Base-by-base conservation (phyloP, 2,113 vertebrate genomes). In the Brienomyrus brachyistius region DNA sequence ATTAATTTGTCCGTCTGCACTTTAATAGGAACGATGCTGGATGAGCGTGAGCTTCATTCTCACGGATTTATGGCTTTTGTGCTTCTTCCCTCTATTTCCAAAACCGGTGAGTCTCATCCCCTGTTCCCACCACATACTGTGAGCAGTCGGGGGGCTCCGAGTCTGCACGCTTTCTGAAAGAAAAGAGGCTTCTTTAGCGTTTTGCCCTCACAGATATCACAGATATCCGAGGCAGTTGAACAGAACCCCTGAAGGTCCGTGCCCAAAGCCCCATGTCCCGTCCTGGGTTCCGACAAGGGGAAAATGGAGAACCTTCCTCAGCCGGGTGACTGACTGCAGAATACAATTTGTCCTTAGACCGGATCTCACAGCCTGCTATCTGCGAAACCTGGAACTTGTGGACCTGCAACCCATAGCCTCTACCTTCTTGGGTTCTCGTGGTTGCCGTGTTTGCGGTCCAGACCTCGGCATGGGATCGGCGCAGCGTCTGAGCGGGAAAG, bases 151-250 rank as follows among this genome's bases (percentile, higher is more conserved):
- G 96, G 96, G 95, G 95, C 96, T 95, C 51, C 94, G 94, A 94
- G 95, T 95, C 95, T 93, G 95, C 94, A 95, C 95, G 95, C 96
- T 95, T 95, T 95, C 94, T 94, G 87, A 92, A 93, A 95, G 95
- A 96, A 96, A 96, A 95, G 96, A 94, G 92, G 93, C 95, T 95
- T 95, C 95, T 96, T 96, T 93, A 95, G 95, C 94, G 94, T 95
- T 95, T 94, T 95, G 94, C 91, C 94, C 95, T 96, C 95, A 96
- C 94, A 95, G 95, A 96, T 95, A 95, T 95, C 94, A 94, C 92
- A 31, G 62, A 31, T 70, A 70, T 70, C 27, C 93, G 93, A 93
- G 93, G 94, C 93, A 92, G 80, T 11, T 23, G 52, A 62, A 66
- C 47, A 91, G 92, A 92, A 93, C 47, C 40, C 90, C 56, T 91